Base-by-base conservation (phyloP, 2,888 invertebrate species). In the Sipha maydis region DNA sequence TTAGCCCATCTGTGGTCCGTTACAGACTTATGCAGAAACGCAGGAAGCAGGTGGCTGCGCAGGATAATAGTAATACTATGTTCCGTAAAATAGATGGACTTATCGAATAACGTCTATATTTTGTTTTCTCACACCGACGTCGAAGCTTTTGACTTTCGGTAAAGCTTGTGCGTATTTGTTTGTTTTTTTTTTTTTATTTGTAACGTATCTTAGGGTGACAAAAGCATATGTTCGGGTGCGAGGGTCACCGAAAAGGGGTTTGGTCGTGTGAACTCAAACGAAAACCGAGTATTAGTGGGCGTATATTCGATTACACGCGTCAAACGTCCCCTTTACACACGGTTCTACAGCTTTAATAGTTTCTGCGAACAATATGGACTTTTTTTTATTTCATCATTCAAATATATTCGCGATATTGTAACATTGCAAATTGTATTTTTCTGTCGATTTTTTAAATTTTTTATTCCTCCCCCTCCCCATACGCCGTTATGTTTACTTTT, bases 241-340 rank as follows among this genome's bases (percentile, higher is more conserved):
- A 88, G 88, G 88, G 88, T 88, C 61, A 11, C 28, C 76, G 31
- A 82, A 61, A 86, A 88, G 80, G 88, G 88, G 75, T 73, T 88
- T 88, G 48, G 61, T 82, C 88, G 88, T 88, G 88, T 88, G 88
- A 88, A 88, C 73, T 88, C 88, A 61, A 88, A 88, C 88, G 88
- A 88, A 82, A 88, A 88, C 88, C 82, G 88, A 88, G 88, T 82
- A 82, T 88, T 88, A 88, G 88, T 88, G 88, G 88, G 88, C 88
- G 88, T 75, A 88, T 88, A 88, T 88, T 88, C 88, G 88, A 88
- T 88, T 88, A 88, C 80, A 88, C 75, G 80, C 80, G 88, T 80
- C 88, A 88, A 88, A 82, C 79, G 73, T 86, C 80, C 88, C 88
- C 75, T 77, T 75, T 69, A 69, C 38, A 73, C 31, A 9, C 31